Percentiles rank a stretch among this genome's conserved stretches.
Evolutionary conservation across 2,888 invertebrate genomes (phyloP).

Genomic region (Teinopalpus imperialis): DNA sequence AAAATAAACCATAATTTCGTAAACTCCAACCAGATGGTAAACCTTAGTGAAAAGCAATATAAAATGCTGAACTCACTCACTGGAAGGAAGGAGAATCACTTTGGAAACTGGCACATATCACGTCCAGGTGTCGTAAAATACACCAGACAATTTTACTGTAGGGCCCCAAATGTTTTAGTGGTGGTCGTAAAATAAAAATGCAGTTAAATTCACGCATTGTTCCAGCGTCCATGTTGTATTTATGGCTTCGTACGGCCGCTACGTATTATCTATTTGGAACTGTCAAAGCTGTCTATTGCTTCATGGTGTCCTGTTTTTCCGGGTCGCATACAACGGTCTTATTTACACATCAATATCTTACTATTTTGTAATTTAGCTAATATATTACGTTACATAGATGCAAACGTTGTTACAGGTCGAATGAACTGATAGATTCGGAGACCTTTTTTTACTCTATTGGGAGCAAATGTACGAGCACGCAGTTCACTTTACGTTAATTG

Average conservation of each 20-base stretch:
- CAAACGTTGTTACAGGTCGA: no score
- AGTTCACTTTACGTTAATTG: no score
- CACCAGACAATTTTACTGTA: conserved; percentile 66
- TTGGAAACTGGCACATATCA: conserved; percentile 52
- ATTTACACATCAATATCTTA: no score
- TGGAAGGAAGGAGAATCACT: conserved; percentile 57
- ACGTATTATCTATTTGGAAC: conserved; percentile 27
- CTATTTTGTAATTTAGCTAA: no score
- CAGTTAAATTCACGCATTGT: conserved; percentile 73
- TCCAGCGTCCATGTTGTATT: conserved; percentile 53
- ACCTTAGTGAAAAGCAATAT: conserved; percentile 36
- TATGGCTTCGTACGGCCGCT: conserved; percentile 47
- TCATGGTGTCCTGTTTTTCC: no score
- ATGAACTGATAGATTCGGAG: no score
- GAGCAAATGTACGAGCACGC: no score
- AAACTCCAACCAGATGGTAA: conserved; percentile 18
- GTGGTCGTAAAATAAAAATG: conserved; percentile 70
- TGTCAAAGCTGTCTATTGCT: conserved; percentile 22
- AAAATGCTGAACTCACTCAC: conserved; percentile 37
- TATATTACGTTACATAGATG: no score
- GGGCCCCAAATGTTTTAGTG: conserved; percentile 71
- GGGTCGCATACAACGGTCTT: no score
- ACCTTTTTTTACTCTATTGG: no score
- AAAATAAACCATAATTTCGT: no score
- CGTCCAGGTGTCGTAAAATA: conserved; percentile 68